Evolutionary conservation across 2,888 invertebrate species (phyloP).

Genomic region (Habrosyne pyritoides): DNA sequence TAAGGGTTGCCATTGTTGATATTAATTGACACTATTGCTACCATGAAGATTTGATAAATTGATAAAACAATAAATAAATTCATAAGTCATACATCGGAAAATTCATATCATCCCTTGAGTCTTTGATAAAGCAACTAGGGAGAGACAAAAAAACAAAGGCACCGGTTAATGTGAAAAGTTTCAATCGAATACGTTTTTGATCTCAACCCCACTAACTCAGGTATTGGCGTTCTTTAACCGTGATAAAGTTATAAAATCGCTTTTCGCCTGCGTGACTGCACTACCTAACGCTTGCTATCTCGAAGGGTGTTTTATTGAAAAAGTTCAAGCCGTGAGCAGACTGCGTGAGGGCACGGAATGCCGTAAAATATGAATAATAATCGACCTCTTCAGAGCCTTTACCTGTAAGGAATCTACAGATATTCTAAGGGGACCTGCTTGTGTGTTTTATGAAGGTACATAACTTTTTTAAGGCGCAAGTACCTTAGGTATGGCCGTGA

Average conservation of each 20-base stretch:
- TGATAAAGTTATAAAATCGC: conserved; percentile 82
- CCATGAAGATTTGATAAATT: no score
- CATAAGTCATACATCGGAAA: no score
- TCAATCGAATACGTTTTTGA: conserved; percentile 22
- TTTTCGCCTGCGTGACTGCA: conserved; percentile 75
- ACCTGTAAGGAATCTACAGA: conserved; percentile 44
- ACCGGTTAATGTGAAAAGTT: conserved; percentile 29
- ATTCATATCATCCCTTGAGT: no score
- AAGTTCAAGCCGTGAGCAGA: conserved; percentile 78
- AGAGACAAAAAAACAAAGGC: conserved; percentile 23
- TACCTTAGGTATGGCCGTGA: conserved; percentile 3
- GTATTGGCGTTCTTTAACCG: conserved; percentile 58
- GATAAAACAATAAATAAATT: no score
- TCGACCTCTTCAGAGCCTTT: conserved; percentile 43
- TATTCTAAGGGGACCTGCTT: conserved; percentile 28
- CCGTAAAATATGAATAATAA: conserved; percentile 79
- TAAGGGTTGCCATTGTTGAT: no score
- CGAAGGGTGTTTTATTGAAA: conserved; percentile 80
- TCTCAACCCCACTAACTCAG: conserved; percentile 43
- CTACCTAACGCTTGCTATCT: conserved; percentile 63
- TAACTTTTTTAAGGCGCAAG: conserved; percentile 17
- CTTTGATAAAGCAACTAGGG: no score
- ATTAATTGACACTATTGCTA: no score
- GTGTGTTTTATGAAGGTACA: conserved; percentile 39
- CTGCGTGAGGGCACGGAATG: conserved; percentile 58